Conservation (phyloP, 2,797 vertebrate species). For the Octomys mimax region DNA sequence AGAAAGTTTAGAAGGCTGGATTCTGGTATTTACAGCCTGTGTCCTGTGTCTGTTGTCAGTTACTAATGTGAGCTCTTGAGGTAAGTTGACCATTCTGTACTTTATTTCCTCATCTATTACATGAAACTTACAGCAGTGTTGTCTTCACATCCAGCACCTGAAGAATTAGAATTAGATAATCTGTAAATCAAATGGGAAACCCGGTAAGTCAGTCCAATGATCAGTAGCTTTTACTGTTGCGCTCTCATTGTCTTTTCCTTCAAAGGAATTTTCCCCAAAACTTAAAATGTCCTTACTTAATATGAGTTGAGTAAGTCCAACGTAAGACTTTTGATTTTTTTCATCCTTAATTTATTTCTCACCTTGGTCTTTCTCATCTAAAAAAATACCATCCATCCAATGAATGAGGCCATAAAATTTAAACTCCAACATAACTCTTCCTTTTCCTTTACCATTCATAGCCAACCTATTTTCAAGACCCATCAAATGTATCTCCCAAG, state of each 20-base stretch:
- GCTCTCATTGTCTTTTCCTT: background rate
- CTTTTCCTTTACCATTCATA: background rate
- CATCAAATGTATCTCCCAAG: background rate
- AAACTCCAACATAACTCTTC: slow-evolving; percentile 9
- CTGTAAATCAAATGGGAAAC: background rate
- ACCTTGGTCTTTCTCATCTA: background rate
- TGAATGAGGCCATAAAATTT: background rate
- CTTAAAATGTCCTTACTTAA: background rate
- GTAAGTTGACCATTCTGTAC: background rate
- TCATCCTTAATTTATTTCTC: background rate
- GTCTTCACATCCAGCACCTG: background rate
- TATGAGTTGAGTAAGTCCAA: background rate
- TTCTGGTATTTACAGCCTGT: slow-evolving; percentile 20
- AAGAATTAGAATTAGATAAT: background rate
- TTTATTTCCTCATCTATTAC: slow-evolving; percentile 55
- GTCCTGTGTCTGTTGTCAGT: background rate
- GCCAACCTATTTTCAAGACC: background rate
- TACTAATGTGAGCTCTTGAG: slow-evolving; percentile 29
- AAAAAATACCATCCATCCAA: background rate
- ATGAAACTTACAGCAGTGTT: background rate
- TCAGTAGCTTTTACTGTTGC: background rate
- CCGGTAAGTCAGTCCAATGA: background rate
- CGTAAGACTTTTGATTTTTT: background rate
- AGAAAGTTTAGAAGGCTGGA: background rate
- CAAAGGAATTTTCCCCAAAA: background rate